Evolutionary conservation across 2,888 invertebrate genomes (phyloP).

Genomic region (Invenusta paracnida): DNA sequence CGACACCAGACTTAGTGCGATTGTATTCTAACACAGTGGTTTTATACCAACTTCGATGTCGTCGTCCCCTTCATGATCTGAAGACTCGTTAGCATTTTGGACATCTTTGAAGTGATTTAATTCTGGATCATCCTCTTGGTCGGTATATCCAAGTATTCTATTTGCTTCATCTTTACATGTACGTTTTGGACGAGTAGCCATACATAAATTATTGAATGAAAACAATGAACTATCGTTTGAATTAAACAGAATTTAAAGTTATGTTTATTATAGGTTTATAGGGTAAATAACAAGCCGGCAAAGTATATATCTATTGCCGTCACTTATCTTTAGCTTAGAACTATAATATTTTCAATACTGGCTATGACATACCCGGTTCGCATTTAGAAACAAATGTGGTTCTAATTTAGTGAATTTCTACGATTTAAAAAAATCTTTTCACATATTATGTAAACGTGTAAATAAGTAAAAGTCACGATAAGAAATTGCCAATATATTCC

Average conservation of each 20-base stretch:
- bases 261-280: not conserved
- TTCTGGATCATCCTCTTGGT: not conserved
- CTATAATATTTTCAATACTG: slow-evolving; percentile 7
- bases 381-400: not conserved
- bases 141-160: not conserved
- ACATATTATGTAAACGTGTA: slow-evolving; percentile 19
- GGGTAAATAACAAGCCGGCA: not conserved
- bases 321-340: slow-evolving; percentile 24
- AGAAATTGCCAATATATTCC: slow-evolving; percentile 1
- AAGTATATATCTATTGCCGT: not conserved
- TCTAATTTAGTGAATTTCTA: slow-evolving; percentile 25
- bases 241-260: not conserved
- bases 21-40: not conserved
- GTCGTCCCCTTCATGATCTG: not conserved
- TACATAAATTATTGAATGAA: not conserved
- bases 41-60: not conserved
- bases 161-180: not conserved
- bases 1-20: slow-evolving; percentile 1
- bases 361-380: slow-evolving; percentile 22
- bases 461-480: slow-evolving; percentile 22
- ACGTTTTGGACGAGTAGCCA: not conserved
- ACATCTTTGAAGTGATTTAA: not conserved
- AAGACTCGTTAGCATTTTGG: not conserved
- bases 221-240: not conserved
- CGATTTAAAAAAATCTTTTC: slow-evolving; percentile 3